Conservation (phyloP, 1,140 invertebrate genomes). For the Pseudomyrmex pallidus region DNA sequence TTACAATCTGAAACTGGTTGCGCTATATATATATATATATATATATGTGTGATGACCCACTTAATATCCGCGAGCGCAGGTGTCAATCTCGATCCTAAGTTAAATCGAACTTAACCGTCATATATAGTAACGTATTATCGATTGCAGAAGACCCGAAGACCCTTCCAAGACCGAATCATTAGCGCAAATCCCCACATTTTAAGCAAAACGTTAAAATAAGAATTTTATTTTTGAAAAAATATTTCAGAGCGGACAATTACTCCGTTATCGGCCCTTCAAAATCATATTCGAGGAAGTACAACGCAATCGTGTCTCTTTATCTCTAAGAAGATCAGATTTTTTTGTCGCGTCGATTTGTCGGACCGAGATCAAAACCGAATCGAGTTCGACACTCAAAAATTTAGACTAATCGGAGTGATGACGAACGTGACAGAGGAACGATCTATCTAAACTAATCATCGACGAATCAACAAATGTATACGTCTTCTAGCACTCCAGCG, state of each 20-base stretch:
- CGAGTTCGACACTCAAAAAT: not conserved
- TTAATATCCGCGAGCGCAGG: conserved; percentile 49
- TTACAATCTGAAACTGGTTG: conserved; percentile 15
- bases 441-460: conserved; percentile 7
- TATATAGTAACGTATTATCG: not conserved
- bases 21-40: not conserved
- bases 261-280: too few species aligned
- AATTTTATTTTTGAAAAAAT: too few species aligned
- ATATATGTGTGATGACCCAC: not conserved
- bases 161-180: not conserved
- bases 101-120: conserved; percentile 33
- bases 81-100: conserved; percentile 54
- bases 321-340: not conserved
- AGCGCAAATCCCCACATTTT: too few species aligned
- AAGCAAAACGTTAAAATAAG: too few species aligned
- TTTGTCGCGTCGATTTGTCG: conserved; percentile 15
- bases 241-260: too few species aligned
- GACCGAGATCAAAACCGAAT: conserved; percentile 47
- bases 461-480: conserved; percentile 20
- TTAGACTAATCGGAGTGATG: conserved; percentile 8
- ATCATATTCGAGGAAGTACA: not conserved
- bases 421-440: conserved; percentile 24
- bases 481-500: not conserved
- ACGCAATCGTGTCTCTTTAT: not conserved
- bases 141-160: not conserved